Conservation (phyloP, 1,140 invertebrate genomes). For the Pseudomyrmex concolor region DNA sequence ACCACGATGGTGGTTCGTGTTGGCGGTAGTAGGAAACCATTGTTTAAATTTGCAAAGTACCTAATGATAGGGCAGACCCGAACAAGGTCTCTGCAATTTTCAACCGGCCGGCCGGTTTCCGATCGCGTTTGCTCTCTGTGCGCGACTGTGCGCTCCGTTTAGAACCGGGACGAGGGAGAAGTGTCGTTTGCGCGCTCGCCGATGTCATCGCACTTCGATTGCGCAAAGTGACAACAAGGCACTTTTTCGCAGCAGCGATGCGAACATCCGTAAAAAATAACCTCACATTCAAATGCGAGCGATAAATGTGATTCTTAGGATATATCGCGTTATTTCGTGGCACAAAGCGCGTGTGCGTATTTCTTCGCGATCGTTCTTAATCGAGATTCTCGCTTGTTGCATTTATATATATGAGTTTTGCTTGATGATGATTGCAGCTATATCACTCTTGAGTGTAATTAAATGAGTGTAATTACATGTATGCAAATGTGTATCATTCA, state of each 20-base stretch:
- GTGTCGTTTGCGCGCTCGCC: not conserved
- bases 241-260: conserved; percentile 39
- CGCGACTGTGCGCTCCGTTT: conserved; percentile 4
- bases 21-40: conserved; percentile 81
- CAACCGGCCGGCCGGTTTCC: conserved; percentile 76
- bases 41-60: conserved; percentile 84
- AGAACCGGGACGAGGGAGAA: conserved; percentile 6
- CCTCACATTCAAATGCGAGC: not conserved
- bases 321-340: not conserved
- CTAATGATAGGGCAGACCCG: conserved; percentile 80
- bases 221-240: not conserved
- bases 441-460: too few species aligned
- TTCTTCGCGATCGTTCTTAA: not conserved
- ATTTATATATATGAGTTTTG: not conserved
- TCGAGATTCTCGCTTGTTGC: not conserved
- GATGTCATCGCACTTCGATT: conserved; percentile 38
- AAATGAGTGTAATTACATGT: too few species aligned
- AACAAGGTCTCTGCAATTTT: conserved; percentile 81
- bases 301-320: not conserved
- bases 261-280: conserved; percentile 26
- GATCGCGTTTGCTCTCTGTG: conserved; percentile 62
- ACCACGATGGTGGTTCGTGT: conserved; percentile 64
- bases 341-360: not conserved
- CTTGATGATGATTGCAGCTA: too few species aligned
- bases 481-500: not conserved